Evolutionary conservation across 2,113 vertebrate genomes (phyloP).

Genomic region (Albula glossodonta): DNA sequence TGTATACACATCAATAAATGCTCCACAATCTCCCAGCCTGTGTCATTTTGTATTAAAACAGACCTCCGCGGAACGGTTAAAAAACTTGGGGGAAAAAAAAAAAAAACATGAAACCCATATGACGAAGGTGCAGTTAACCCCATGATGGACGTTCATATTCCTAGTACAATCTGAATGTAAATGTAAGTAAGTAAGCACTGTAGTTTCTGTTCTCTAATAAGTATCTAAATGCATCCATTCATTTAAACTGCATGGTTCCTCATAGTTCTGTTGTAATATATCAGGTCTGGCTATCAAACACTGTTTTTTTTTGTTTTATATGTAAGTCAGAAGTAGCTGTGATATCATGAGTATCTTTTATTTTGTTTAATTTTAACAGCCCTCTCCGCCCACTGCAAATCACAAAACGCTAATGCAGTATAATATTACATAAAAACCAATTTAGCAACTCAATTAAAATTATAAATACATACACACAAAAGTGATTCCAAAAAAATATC

Average conservation of each 20-base stretch:
- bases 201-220: neutral
- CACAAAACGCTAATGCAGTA: neutral
- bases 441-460: too few species aligned
- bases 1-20: conserved; percentile 38
- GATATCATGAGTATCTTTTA: neutral
- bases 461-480: too few species aligned
- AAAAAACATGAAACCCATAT: neutral
- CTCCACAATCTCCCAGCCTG: conserved; percentile 22
- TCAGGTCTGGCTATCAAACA: neutral
- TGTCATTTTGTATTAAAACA: conserved; percentile 24
- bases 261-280: neutral
- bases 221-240: too few species aligned
- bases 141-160: too few species aligned
- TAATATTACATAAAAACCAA: too few species aligned
- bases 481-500: too few species aligned
- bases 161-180: neutral
- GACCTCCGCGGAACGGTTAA: neutral
- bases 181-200: neutral
- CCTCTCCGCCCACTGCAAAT: neutral
- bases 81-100: too few species aligned
- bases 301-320: neutral
- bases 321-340: neutral
- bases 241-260: too few species aligned
- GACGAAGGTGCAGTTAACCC: neutral
- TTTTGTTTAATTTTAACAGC: neutral